phyloP scores from a whole-genome alignment of 2,888 invertebrate genomes.

The Heteromurus nitidus region DNA sequence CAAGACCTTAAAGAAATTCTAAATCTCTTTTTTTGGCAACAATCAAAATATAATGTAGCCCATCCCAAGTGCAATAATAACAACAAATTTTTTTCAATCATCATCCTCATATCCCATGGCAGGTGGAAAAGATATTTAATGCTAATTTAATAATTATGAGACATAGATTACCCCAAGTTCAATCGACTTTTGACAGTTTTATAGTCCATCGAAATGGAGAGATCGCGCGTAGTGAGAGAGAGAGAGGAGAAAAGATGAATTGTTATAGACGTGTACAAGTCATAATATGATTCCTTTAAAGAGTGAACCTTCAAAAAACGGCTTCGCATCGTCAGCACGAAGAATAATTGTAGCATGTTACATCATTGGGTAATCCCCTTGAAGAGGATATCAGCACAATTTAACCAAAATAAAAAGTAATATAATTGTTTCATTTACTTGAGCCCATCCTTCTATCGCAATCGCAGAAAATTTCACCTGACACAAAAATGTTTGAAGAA shows the following conservation, averaged over 20 bases:
- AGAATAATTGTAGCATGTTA: no score
- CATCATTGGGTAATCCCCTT: no score
- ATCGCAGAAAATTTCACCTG: constrained; percentile 11
- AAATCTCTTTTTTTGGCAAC: constrained; percentile 49
- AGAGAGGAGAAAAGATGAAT: constrained; percentile 24
- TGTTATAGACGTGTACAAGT: no score
- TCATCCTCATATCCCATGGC: constrained; percentile 41
- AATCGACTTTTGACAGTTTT: constrained; percentile 62
- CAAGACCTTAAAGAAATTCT: constrained; percentile 7
- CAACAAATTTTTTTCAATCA: neutral
- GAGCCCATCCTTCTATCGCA: constrained; percentile 9
- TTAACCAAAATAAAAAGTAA: constrained; percentile 5
- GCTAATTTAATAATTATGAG: constrained; percentile 64
- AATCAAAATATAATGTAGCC: constrained; percentile 24
- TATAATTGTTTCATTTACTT: constrained; percentile 6
- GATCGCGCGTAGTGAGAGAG: neutral
- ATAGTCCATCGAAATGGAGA: constrained; percentile 37
- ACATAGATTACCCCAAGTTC: constrained; percentile 59
- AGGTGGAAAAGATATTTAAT: constrained; percentile 48
- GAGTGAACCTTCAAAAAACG: no score
- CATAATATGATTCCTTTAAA: no score
- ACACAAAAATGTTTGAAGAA: neutral
- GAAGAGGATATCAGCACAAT: no score
- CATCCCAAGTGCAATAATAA: constrained; percentile 35
- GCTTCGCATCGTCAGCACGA: no score